These are phyloP conservation scores for Thysanoteuthis rhombus DNA, from an alignment of 2,888 invertebrate species.

Conservation along the genomic window DNA sequence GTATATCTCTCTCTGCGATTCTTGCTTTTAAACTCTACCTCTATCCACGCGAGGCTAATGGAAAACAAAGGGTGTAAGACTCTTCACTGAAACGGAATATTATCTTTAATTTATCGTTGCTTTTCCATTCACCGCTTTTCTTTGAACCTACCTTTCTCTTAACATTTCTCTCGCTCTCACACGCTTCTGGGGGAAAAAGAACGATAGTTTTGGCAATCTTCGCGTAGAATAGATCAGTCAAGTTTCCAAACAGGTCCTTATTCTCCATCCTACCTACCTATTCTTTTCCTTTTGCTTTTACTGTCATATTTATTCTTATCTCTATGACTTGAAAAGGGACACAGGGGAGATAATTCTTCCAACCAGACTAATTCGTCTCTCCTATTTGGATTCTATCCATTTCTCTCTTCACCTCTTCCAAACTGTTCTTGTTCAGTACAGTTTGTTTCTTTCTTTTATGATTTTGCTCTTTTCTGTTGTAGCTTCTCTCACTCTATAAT, in stretches of 20 bases:
- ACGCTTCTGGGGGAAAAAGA: background rate
- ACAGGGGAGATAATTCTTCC: background rate
- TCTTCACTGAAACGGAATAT: background rate
- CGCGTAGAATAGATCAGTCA: background rate
- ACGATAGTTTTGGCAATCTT: background rate
- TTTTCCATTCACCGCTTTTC: background rate
- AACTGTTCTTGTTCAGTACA: background rate
- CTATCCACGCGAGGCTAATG: background rate
- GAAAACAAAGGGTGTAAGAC: background rate
- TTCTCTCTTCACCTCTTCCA: background rate
- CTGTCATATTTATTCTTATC: background rate
- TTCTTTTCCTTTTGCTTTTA: too few relatives aligned
- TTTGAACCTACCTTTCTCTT: background rate
- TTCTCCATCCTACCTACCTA: background rate
- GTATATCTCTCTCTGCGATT: background rate
- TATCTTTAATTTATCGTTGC: background rate
- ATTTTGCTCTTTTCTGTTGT: background rate
- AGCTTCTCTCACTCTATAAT: background rate
- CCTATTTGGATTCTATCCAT: background rate
- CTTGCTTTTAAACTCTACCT: background rate
- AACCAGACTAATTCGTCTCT: too few relatives aligned
- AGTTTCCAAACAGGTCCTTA: background rate
- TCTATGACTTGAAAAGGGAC: background rate
- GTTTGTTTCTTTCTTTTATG: background rate
- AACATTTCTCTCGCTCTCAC: background rate